phyloP scores from a whole-genome alignment of 2,113 vertebrate genomes.

The Saimiri boliviensis region DNA sequence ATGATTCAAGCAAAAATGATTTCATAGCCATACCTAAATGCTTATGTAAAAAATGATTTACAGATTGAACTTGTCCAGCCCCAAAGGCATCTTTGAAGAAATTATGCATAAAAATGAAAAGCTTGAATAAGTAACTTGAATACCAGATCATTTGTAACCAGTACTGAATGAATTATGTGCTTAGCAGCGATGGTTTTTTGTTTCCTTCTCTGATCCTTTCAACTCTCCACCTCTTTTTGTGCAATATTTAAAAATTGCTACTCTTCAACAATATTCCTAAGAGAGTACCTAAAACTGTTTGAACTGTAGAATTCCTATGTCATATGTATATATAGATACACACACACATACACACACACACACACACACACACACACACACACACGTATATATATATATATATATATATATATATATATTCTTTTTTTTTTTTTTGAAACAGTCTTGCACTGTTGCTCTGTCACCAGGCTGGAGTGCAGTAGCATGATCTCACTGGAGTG shows the following conservation, averaged over 20 bases:
- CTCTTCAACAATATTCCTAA: neutral
- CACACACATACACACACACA: no score
- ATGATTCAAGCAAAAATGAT: constrained; percentile 16
- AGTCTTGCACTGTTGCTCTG: no score
- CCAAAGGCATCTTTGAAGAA: neutral
- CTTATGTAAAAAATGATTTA: neutral
- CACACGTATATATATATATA: no score
- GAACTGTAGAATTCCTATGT: neutral
- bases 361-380: no score
- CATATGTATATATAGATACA: no score
- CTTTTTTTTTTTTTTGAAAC: no score
- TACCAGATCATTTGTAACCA: neutral
- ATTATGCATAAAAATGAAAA: neutral
- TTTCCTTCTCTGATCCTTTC: neutral
- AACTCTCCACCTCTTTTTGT: neutral
- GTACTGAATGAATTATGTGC: neutral
- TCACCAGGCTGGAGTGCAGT: no score
- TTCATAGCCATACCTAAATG: neutral
- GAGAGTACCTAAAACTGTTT: neutral
- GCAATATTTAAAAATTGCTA: neutral
- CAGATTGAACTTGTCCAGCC: neutral
- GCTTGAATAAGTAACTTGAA: no score
- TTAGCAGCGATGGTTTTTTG: neutral
- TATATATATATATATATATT: no score
- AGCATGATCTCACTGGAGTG: no score